phyloP scores from a whole-genome alignment of 2,113 vertebrate species.

The Ptilorrhoa leucosticta region DNA sequence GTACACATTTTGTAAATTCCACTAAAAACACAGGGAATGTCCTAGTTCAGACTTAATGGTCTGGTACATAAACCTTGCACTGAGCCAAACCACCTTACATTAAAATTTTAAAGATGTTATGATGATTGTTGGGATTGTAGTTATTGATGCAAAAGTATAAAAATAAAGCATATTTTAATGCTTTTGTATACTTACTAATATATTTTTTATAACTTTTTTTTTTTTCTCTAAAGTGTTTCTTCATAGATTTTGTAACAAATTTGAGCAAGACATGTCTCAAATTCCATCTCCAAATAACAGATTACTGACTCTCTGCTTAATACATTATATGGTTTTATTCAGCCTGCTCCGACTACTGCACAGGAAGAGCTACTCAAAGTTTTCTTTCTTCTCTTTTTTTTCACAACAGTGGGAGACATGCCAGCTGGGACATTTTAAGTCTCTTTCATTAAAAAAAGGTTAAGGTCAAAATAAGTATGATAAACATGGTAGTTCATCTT shows the following conservation, averaged over 20 bases:
- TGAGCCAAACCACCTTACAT: background rate
- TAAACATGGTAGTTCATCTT: slow-evolving; percentile 77
- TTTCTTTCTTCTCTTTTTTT: slow-evolving; percentile 17
- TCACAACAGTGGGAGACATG: slow-evolving; percentile 32
- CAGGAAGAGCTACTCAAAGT: slow-evolving; percentile 40
- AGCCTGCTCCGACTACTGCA: background rate
- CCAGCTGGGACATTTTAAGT: slow-evolving; percentile 81
- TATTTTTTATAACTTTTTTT: background rate
- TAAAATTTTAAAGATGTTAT: background rate
- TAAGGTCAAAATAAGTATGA: slow-evolving; percentile 80
- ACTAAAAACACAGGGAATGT: background rate
- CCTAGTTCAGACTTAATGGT: background rate
- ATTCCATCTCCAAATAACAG: background rate
- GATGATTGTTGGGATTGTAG: background rate
- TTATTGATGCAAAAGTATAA: background rate
- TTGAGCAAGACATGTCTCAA: background rate
- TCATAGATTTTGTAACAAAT: background rate
- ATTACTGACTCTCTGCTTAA: background rate
- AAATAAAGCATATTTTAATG: background rate
- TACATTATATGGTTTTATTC: background rate
- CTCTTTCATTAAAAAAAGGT: slow-evolving; percentile 78
- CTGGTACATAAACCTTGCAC: background rate
- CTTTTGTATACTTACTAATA: background rate
- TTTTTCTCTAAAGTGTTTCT: background rate
- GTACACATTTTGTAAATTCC: background rate